phyloP scores from a whole-genome alignment of 2,888 invertebrate species.

The Drosophila nigricruria region DNA sequence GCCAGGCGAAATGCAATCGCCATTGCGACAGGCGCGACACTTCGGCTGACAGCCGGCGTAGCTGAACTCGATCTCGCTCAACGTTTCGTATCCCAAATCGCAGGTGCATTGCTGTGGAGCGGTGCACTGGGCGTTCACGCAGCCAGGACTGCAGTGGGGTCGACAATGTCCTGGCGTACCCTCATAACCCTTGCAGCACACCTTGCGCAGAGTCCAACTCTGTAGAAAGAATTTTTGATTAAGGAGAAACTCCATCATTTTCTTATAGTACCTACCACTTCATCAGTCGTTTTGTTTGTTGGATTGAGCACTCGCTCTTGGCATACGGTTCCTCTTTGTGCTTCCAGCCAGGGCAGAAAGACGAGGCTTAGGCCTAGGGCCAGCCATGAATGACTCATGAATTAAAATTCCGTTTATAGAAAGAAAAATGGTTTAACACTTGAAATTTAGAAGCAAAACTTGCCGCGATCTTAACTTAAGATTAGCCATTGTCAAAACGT shows the following conservation, averaged over 20 bases:
- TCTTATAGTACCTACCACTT: neutral
- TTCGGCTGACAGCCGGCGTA: slow-evolving; percentile 26
- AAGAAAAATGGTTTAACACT: slow-evolving; percentile 11
- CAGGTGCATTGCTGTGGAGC: slow-evolving; percentile 29
- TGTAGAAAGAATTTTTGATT: neutral
- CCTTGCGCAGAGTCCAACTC: neutral
- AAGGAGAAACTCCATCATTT: too few species aligned
- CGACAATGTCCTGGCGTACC: slow-evolving; percentile 5
- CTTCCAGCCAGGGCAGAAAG: neutral
- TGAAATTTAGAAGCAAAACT: slow-evolving; percentile 14
- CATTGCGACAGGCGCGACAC: slow-evolving; percentile 21
- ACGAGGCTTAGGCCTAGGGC: neutral
- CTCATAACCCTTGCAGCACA: slow-evolving; percentile 26
- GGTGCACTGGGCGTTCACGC: slow-evolving; percentile 18
- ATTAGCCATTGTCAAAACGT: slow-evolving; percentile 4
- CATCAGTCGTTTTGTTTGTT: neutral
- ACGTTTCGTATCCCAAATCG: slow-evolving; percentile 12
- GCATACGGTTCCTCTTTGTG: neutral
- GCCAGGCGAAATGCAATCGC: slow-evolving; percentile 27
- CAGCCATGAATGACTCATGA: slow-evolving; percentile 21
- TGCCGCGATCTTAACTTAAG: slow-evolving; percentile 10
- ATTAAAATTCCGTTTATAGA: neutral
- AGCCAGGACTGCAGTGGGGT: slow-evolving; percentile 18
- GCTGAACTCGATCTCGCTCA: neutral
- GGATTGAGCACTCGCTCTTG: neutral